phyloP scores from a whole-genome alignment of 35 echinoderm and acorn worm species.

The Apostichopus californicus region DNA sequence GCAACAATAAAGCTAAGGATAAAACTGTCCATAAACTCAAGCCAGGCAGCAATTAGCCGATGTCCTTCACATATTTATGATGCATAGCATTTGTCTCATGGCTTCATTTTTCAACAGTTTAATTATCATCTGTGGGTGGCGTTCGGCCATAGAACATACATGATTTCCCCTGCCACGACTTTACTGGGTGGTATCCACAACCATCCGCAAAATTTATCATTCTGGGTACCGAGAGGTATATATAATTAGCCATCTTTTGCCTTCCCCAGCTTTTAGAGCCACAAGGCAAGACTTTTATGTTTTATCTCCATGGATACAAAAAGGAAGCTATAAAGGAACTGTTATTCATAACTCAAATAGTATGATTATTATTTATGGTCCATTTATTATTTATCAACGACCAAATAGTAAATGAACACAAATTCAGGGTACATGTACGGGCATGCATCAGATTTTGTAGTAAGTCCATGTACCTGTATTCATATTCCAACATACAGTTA shows the following conservation, averaged over 20 bases:
- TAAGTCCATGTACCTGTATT: too few relatives aligned
- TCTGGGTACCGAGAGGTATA: not conserved
- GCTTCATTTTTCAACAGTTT: conserved; percentile 3
- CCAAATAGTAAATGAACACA: too few relatives aligned
- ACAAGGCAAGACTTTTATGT: not conserved
- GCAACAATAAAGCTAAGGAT: not conserved
- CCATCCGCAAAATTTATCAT: not conserved
- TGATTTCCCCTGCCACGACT: not conserved
- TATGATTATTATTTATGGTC: too few relatives aligned
- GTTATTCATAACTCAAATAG: too few relatives aligned
- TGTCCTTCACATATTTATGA: conserved; percentile 47
- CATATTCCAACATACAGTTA: too few relatives aligned
- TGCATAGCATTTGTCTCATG: not conserved
- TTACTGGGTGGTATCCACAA: not conserved
- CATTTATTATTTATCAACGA: too few relatives aligned
- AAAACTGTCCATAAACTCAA: not conserved
- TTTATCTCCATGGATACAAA: not conserved
- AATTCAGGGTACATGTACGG: too few relatives aligned
- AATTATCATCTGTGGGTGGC: not conserved
- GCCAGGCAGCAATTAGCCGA: not conserved
- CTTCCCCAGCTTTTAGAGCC: not conserved
- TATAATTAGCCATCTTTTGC: not conserved
- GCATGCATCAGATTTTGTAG: too few relatives aligned
- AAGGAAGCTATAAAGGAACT: not conserved
- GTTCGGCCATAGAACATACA: not conserved